Percentiles rank a stretch among this genome's conserved stretches.
phyloP scores from a whole-genome alignment of 2,113 vertebrate species.

The Vidua macroura region DNA sequence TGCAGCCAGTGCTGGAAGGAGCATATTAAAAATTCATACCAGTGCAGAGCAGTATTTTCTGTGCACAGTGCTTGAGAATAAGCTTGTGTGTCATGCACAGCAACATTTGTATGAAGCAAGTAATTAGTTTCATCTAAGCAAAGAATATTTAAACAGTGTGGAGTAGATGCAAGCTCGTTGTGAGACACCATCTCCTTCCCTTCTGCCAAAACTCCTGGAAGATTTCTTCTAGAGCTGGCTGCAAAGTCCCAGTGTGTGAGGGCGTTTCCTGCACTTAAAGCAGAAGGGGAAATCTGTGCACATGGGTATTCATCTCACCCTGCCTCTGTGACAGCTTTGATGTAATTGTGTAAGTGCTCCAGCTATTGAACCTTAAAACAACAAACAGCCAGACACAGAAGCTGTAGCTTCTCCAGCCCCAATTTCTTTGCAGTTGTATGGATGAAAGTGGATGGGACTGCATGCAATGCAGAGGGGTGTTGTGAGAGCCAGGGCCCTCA shows the following conservation, averaged over 20 bases:
- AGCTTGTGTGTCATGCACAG: neutral
- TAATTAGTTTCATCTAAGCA: neutral
- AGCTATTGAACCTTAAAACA: neutral
- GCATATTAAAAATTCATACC: constrained; percentile 43
- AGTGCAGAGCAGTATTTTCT: neutral
- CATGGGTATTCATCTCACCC: neutral
- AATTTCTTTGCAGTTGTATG: neutral
- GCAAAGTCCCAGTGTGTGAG: neutral
- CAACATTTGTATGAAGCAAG: neutral
- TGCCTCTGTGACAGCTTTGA: neutral
- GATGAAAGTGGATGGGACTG: neutral
- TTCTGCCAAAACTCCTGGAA: neutral
- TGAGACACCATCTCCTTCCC: neutral
- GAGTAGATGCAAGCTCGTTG: neutral
- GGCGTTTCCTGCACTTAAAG: accelerated
- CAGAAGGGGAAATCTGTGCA: neutral
- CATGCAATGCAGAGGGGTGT: neutral
- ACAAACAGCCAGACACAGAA: neutral
- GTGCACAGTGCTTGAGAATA: neutral
- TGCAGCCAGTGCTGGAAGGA: neutral
- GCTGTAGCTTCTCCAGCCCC: neutral
- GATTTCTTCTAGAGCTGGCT: neutral
- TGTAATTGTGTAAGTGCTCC: neutral
- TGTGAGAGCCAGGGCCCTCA: neutral
- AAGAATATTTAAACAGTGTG: neutral